phyloP scores from a whole-genome alignment of 2,797 vertebrate species.

The Lemur catta region DNA sequence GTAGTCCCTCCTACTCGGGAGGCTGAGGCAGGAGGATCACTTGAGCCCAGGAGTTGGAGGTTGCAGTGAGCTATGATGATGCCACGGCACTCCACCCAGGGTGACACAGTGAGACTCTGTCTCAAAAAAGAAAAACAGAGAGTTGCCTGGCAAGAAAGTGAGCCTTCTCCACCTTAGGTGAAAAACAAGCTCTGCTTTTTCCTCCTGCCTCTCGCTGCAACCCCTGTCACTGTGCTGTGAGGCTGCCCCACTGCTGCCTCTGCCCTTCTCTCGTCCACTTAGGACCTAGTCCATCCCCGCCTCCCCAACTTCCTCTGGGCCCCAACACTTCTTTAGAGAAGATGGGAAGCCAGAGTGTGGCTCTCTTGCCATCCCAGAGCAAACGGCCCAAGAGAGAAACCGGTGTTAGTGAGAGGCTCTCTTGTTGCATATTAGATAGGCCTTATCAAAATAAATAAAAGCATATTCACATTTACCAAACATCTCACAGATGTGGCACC shows the following conservation, averaged over 20 bases:
- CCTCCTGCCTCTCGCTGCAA: background rate
- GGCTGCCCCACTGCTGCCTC: background rate
- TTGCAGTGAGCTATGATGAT: background rate
- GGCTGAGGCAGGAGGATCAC: background rate
- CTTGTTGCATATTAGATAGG: background rate
- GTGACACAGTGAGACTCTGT: background rate
- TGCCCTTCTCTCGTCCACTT: background rate
- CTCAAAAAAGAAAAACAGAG: background rate
- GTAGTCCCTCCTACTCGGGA: too few species aligned
- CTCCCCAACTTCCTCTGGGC: background rate
- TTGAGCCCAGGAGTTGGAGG: background rate
- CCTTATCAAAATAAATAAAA: slow-evolving; percentile 53
- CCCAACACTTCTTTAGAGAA: background rate
- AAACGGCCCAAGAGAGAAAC: background rate
- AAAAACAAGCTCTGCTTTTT: background rate
- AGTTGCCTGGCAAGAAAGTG: background rate
- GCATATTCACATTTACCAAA: slow-evolving; percentile 53
- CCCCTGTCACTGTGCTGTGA: fast-evolving
- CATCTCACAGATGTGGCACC: background rate
- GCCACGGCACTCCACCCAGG: background rate
- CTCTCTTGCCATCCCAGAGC: background rate
- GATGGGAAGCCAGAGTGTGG: background rate
- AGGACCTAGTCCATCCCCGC: background rate
- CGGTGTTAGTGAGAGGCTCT: background rate
- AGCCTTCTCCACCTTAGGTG: background rate